Evolutionary conservation across 1,140 invertebrate species (phyloP), one percentile per base, ranked within the genome.

Genomic region (Anoplophora glabripennis): DNA sequence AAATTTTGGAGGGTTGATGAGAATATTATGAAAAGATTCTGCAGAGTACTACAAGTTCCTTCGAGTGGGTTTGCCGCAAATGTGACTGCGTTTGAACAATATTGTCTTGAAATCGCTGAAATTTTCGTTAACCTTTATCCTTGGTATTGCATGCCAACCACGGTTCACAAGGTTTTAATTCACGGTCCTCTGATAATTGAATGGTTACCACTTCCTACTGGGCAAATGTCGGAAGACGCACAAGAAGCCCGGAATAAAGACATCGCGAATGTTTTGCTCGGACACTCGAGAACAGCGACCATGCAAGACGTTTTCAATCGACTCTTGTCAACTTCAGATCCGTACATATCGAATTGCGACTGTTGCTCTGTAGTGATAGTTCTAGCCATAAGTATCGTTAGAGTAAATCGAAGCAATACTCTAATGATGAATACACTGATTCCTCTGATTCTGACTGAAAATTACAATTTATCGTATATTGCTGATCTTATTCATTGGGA

Each of bases 101-200:
- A 57, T 51, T 10, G 44, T 7, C n/a, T 17, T 7, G 38, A 44
- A 34, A 65, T 61, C 12, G 56, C 64, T 9, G 35, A 59, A 48
- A 10, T 68, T 4, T 72, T 66, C 42, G 63, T 73, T 2, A 7
- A 66, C 10, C 41, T 68, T n/a, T 72, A 76, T 51, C 11, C 38
- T 10, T 75, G 72, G 75, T 67, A 71, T 47, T 64, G 65, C 9
- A 74, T 75, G 68, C 63, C 72, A 10, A 46, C 69, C 11, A 70
- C 63, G 7, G 53, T 75, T 10, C 72, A 76, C 52, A 75, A 75
- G 67, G 61, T 75, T 34, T 54, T 76, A 49, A 56, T 69, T 21
- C 71, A 74, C 65, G 59, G 59, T 3, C 3, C 49, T 5, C 38
- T 45, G 56, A 42, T 71, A 34, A 66, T 70, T 33, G 17, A 63